Evolutionary conservation across 1,140 invertebrate species (phyloP).

Genomic region (Holotrichia oblita): DNA sequence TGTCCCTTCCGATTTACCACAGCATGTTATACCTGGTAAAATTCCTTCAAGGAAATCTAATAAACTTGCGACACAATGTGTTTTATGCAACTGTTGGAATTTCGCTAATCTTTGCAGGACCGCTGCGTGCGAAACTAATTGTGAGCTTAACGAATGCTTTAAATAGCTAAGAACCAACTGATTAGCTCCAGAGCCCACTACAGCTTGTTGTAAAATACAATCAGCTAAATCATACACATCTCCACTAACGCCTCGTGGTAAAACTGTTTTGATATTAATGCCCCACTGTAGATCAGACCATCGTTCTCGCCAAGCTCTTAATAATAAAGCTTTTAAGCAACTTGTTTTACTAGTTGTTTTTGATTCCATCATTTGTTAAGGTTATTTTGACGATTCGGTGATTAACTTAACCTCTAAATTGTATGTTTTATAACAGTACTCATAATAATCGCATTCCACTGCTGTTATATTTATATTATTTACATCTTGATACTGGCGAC

Average conservation of each 20-base stretch:
- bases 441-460: too few relatives aligned
- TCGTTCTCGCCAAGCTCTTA: conserved; percentile 91
- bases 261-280: conserved; percentile 88
- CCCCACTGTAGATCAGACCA: conserved; percentile 97
- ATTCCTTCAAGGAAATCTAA: conserved; percentile 87
- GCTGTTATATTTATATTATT: too few relatives aligned
- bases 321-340: conserved; percentile 83
- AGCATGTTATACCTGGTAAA: conserved; percentile 70
- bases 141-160: conserved; percentile 89
- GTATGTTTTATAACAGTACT: too few relatives aligned
- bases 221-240: conserved; percentile 93
- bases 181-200: conserved; percentile 92
- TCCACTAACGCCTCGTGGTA: conserved; percentile 86
- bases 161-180: conserved; percentile 90
- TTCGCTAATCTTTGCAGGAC: conserved; percentile 88
- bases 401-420: too few relatives aligned
- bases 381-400: too few relatives aligned
- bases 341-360: conserved; percentile 87
- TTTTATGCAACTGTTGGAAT: conserved; percentile 88
- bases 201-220: conserved; percentile 90
- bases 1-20: conserved; percentile 85
- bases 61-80: conserved; percentile 86
- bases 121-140: conserved; percentile 89
- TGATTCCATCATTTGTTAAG: conserved; percentile 67
- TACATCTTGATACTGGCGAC: too few relatives aligned